A percentile compares a stretch with the other conserved stretches of the same genome.
phyloP scores from a whole-genome alignment of 2,888 invertebrate species.

The Drosophila peninsularis region DNA sequence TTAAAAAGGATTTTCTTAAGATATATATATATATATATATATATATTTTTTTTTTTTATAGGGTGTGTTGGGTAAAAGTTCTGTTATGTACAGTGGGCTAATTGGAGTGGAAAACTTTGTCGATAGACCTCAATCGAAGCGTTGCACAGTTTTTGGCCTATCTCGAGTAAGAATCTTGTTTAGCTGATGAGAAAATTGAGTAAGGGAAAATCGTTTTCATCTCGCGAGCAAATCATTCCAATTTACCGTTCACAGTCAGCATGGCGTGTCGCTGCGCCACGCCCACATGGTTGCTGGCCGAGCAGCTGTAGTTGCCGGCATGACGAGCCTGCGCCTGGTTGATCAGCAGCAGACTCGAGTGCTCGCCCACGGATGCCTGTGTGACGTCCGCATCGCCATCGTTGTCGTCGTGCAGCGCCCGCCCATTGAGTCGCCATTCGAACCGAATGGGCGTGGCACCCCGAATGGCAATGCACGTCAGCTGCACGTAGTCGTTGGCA shows the following conservation, averaged over 20 bases:
- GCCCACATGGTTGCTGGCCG: conserved; percentile 87
- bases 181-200: conserved; percentile 34
- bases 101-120: conserved; percentile 18
- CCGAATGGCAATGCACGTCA: conserved; percentile 93
- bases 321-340: conserved; percentile 87
- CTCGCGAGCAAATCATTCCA: neutral
- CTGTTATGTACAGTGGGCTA: conserved; percentile 36
- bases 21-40: neutral
- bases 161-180: conserved; percentile 42
- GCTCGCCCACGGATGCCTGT: conserved; percentile 82
- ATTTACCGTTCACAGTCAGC: conserved; percentile 87
- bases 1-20: neutral
- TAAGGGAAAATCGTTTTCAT: conserved; percentile 1
- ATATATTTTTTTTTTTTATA: neutral
- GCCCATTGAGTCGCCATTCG: conserved; percentile 85
- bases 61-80: neutral
- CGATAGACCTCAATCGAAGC: conserved; percentile 47
- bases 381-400: conserved; percentile 70
- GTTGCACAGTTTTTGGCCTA: conserved; percentile 52
- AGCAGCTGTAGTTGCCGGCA: conserved; percentile 87
- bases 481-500: conserved; percentile 90
- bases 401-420: conserved; percentile 59
- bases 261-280: conserved; percentile 85
- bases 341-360: conserved; percentile 87
- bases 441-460: conserved; percentile 89